Conservation (phyloP, 2,797 vertebrate species). For the Sebastiscus albofasciatus region DNA sequence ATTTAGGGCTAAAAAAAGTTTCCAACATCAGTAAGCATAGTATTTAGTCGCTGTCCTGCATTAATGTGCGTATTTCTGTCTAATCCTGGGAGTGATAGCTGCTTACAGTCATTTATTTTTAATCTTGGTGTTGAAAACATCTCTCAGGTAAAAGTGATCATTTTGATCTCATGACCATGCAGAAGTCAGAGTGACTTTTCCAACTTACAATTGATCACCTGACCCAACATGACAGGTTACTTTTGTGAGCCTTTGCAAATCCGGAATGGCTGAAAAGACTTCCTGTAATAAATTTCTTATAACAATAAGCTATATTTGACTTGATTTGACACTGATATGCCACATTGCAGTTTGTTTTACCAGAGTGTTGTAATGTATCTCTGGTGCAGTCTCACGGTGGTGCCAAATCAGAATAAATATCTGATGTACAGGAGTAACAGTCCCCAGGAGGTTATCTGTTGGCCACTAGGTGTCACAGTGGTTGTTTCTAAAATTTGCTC, state of each 20-base stretch:
- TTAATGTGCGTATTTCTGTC: background rate
- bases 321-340: background rate
- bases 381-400: constrained; percentile 15
- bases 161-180: background rate
- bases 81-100: background rate
- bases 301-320: background rate
- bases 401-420: constrained; percentile 10
- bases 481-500: constrained; percentile 59
- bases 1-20: background rate
- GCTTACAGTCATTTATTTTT: background rate
- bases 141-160: background rate
- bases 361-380: background rate
- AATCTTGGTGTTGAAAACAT: background rate
- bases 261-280: background rate
- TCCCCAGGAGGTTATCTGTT: constrained; percentile 22
- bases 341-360: background rate
- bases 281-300: background rate
- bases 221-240: background rate
- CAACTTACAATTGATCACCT: background rate
- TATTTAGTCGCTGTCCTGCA: background rate
- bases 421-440: background rate
- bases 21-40: background rate
- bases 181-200: background rate
- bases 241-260: background rate
- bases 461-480: constrained; percentile 84